Evolutionary conservation across 2,113 vertebrate genomes (phyloP).

Genomic region (Alouatta palliata): DNA sequence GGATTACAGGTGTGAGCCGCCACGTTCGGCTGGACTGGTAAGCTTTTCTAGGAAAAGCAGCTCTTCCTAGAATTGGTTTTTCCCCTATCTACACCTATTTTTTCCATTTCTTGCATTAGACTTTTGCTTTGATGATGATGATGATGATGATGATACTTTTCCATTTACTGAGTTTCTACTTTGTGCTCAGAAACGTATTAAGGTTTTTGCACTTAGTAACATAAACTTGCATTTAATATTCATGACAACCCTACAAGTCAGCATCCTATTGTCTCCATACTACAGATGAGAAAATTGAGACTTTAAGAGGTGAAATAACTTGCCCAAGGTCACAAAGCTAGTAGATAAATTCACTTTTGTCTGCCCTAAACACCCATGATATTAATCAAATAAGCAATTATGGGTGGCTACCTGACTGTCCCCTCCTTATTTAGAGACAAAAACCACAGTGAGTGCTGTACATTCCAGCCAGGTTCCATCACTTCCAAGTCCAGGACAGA

Average conservation of each 20-base stretch:
- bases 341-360: background rate
- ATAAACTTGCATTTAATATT: background rate
- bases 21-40: background rate
- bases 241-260: background rate
- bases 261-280: background rate
- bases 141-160: background rate
- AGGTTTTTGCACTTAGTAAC: background rate
- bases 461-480: background rate
- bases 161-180: slow-evolving; percentile 12
- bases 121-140: background rate
- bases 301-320: background rate
- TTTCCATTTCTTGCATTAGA: background rate
- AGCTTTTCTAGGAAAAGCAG: background rate
- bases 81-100: background rate
- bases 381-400: background rate
- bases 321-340: background rate
- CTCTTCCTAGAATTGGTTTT: background rate
- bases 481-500: background rate
- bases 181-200: background rate
- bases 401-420: background rate
- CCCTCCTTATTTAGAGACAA: background rate
- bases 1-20: no score
- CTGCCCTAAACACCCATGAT: background rate
- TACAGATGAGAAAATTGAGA: slow-evolving; percentile 11
- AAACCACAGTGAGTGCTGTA: background rate